These are phyloP conservation scores for Tapirus terrestris DNA, from an alignment of 2,113 vertebrate species.

Conservation along the genomic window DNA sequence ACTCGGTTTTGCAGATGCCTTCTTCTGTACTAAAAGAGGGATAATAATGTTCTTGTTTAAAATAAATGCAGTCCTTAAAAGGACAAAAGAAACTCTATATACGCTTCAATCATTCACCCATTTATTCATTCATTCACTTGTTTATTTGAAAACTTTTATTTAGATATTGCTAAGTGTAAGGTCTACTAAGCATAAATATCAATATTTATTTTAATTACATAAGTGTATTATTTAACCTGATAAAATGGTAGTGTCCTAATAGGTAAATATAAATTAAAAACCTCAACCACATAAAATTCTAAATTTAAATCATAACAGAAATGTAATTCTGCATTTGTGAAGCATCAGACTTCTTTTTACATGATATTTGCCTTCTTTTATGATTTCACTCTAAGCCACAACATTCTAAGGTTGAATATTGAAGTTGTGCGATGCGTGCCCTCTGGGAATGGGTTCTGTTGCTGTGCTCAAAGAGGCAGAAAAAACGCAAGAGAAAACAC, in stretches of 20 bases:
- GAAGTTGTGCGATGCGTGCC: not conserved
- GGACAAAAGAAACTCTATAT: not conserved
- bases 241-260: not conserved
- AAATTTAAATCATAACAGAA: not conserved
- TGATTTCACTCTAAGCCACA: not conserved
- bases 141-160: not conserved
- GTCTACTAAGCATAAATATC: not conserved
- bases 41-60: not conserved
- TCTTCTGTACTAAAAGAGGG: constrained; percentile 81
- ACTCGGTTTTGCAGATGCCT: constrained; percentile 78
- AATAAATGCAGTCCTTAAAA: not conserved
- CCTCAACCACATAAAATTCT: not conserved
- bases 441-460: not conserved
- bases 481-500: not conserved
- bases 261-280: not conserved
- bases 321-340: not conserved
- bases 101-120: not conserved
- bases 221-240: not conserved
- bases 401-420: not conserved
- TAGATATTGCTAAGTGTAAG: not conserved
- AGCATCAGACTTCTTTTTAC: not conserved
- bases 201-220: not conserved
- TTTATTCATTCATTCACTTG: not conserved
- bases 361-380: not conserved
- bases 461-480: not conserved